Base-by-base conservation (phyloP, 2,888 invertebrate species). In the Leptogaster cylindrica region DNA sequence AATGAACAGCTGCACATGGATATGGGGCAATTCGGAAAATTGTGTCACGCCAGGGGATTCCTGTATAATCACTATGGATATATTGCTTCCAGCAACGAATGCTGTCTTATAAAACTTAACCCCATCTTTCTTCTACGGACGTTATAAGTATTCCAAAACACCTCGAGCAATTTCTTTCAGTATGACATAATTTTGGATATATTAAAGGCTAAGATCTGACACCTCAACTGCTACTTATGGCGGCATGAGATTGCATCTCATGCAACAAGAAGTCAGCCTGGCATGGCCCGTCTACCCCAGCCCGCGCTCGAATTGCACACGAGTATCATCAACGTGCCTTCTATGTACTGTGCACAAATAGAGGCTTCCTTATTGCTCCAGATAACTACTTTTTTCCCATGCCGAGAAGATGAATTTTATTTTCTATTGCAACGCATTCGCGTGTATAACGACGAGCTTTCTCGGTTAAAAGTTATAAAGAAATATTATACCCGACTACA, bases 381-480 rank as follows among this genome's bases (percentile, higher is more conserved):
- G 55, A 55, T 55, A 39, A 55, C 33, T 39, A 36, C 25, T n/a
- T 46, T 31, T 48, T 48, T 55, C 39, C 36, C 36, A 25, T 55
- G 55, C 55, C 55, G 39, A 55, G 55, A 55, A 39, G 36, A 55
- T 55, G 55, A 55, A 55, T 55, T 55, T 55, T 25, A 55, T 55
- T 55, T 55, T 55, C 39, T 55, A 55, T 55, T 55, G 55, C 55
- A 55, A 55, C 55, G 55, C 55, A 55, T 55, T 55, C 55, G 39
- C 36, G 39, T 55, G 33, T 52, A 52, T 52, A 28, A 23, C 39
- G 36, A 36, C 36, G 25, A 55, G 55, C 39, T 36, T 25, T 23
- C 39, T 36, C 7, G 36, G 36, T 48, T 31, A 16, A 36, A 36
- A 55, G 55, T 18, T 25, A 23, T 36, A 23, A 2, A 20, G 23